A percentile compares a stretch with the other conserved stretches of the same genome.
Evolutionary conservation across 2,888 invertebrate genomes (phyloP).

Genomic region (Philhelius pedissequus): DNA sequence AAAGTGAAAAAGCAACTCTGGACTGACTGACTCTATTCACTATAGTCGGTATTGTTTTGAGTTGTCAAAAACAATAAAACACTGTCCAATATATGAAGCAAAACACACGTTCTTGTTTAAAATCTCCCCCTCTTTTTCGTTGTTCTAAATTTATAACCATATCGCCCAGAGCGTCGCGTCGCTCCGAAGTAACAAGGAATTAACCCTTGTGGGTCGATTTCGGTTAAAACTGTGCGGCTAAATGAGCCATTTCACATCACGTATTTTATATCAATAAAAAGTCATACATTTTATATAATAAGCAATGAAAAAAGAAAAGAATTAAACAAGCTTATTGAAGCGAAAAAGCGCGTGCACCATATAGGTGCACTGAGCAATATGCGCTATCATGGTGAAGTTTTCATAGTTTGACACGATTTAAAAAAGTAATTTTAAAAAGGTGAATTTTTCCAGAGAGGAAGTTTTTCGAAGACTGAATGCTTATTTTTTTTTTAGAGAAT

Average conservation of each 20-base stretch:
- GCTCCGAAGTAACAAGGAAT: constrained; percentile 27
- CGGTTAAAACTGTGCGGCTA: constrained; percentile 44
- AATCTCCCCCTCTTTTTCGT: constrained; percentile 34
- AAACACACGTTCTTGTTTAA: constrained; percentile 2
- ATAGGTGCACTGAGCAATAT: not conserved
- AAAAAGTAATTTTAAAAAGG: not conserved
- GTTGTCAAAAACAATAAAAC: constrained; percentile 42
- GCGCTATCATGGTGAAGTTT: not conserved
- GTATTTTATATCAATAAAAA: constrained; percentile 12
- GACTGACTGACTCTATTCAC: not conserved
- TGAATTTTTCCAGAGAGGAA: not conserved
- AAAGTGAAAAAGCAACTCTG: not conserved
- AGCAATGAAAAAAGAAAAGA: not conserved
- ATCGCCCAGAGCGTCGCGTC: too few relatives aligned
- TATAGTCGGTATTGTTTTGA: not conserved
- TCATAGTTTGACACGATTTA: constrained; percentile 4
- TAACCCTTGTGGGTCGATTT: constrained; percentile 27
- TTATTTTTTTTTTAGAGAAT: not conserved
- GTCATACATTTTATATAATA: too few relatives aligned
- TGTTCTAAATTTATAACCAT: constrained; percentile 42
- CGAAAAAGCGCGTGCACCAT: constrained; percentile 24
- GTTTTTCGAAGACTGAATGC: not conserved
- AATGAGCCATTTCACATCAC: constrained; percentile 58
- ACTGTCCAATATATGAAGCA: not conserved
- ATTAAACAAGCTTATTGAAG: constrained; percentile 32